Evolutionary conservation across 2,888 invertebrate genomes (phyloP).

Genomic region (Phalera bucephala): DNA sequence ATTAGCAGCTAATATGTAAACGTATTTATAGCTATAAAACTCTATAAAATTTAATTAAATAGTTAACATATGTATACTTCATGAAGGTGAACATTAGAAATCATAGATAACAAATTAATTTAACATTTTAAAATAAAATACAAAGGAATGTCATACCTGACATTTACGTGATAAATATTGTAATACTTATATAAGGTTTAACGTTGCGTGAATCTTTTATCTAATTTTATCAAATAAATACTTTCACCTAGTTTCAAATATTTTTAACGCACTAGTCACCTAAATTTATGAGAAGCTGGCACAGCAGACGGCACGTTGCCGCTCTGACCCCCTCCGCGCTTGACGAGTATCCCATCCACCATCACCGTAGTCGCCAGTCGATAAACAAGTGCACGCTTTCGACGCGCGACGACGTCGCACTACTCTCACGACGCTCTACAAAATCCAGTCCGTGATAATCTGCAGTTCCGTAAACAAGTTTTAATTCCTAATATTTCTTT

Average conservation of each 20-base stretch:
- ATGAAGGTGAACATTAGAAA: too few relatives aligned
- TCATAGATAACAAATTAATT: too few relatives aligned
- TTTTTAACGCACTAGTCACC: slow-evolving; percentile 41
- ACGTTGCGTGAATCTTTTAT: neutral
- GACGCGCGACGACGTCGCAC: slow-evolving; percentile 51
- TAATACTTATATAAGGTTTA: too few relatives aligned
- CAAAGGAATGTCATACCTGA: too few relatives aligned
- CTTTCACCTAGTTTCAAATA: slow-evolving; percentile 15
- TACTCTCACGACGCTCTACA: slow-evolving; percentile 36
- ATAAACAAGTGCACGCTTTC: slow-evolving; percentile 65
- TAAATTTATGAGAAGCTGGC: slow-evolving; percentile 38
- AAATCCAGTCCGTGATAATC: slow-evolving; percentile 34
- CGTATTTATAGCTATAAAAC: too few relatives aligned
- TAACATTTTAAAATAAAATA: too few relatives aligned
- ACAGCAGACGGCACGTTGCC: slow-evolving; percentile 60
- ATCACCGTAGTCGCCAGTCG: slow-evolving; percentile 34
- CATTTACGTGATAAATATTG: too few relatives aligned
- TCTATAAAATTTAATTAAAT: too few relatives aligned
- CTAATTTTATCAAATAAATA: slow-evolving; percentile 3
- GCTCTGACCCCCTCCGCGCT: slow-evolving; percentile 59
- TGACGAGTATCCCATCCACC: slow-evolving; percentile 40
- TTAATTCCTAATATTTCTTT: slow-evolving; percentile 26
- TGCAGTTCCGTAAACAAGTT: slow-evolving; percentile 29
- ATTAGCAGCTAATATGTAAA: too few relatives aligned
- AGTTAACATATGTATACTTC: too few relatives aligned